phyloP scores from a whole-genome alignment of 2,113 vertebrate genomes.

The Tinamus guttatus region DNA sequence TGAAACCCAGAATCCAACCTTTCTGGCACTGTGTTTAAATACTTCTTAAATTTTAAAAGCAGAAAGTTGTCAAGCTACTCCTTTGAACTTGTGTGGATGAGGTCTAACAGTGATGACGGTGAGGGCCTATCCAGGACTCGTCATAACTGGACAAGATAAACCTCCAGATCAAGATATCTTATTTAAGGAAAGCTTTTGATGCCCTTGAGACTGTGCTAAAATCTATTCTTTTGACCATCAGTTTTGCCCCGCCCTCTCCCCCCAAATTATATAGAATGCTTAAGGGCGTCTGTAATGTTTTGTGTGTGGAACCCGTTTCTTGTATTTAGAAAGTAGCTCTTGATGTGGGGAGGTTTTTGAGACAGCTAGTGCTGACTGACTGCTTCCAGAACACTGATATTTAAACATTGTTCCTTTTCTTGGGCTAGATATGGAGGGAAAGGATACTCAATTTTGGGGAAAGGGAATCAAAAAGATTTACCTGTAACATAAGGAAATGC shows the following conservation, averaged over 20 bases:
- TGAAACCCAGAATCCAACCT: neutral
- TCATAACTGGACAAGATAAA: neutral
- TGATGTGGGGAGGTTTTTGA: neutral
- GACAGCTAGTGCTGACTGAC: neutral
- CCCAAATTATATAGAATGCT: neutral
- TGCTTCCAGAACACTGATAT: neutral
- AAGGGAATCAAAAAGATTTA: neutral
- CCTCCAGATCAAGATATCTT: neutral
- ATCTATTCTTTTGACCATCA: neutral
- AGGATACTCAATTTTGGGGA: neutral
- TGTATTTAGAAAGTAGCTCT: neutral
- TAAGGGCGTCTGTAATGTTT: neutral
- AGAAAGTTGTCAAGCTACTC: neutral
- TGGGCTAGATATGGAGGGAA: neutral
- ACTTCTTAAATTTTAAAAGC: neutral
- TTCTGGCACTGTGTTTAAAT: neutral
- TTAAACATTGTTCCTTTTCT: neutral
- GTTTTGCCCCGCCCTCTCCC: neutral
- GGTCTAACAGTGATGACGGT: neutral
- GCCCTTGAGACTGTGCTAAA: neutral
- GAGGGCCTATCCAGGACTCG: neutral
- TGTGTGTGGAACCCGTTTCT: neutral
- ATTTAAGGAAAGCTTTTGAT: neutral
- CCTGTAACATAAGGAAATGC: neutral
- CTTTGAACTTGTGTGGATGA: neutral